A percentile compares a stretch with the other conserved stretches of the same genome.
Conservation (phyloP, 2,797 vertebrate genomes). For the Gallinago solitaria region DNA sequence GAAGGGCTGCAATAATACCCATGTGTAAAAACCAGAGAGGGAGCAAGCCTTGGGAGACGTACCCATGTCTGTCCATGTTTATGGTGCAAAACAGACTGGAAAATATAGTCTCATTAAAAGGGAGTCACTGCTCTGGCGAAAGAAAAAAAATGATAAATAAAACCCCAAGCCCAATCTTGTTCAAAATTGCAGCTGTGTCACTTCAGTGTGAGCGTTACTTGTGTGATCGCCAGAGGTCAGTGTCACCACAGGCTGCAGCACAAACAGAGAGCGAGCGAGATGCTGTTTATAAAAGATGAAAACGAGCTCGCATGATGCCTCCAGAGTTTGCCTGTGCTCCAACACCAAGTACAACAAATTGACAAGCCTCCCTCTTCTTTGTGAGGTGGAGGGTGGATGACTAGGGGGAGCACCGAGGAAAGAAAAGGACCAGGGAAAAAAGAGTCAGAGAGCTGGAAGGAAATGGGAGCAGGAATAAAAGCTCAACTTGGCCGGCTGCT, state of each 20-base stretch:
- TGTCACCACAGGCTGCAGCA: slow-evolving; percentile 54
- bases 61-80: background rate
- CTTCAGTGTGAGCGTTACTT: slow-evolving; percentile 12
- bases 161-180: background rate
- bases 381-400: background rate
- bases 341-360: background rate
- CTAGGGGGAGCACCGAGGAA: background rate
- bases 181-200: background rate
- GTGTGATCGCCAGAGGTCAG: slow-evolving; percentile 69
- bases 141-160: background rate
- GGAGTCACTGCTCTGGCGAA: background rate
- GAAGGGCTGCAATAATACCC: background rate
- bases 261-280: background rate
- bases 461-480: slow-evolving; percentile 10
- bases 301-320: background rate
- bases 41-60: background rate
- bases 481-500: background rate
- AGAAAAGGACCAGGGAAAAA: background rate
- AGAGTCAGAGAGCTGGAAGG: background rate
- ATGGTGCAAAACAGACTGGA: background rate
- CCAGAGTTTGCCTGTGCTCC: background rate
- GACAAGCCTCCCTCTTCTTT: background rate
- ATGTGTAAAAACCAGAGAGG: background rate
- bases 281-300: background rate
- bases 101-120: background rate